Conservation (phyloP, 2,888 invertebrate species). For the Dascillus cervinus region DNA sequence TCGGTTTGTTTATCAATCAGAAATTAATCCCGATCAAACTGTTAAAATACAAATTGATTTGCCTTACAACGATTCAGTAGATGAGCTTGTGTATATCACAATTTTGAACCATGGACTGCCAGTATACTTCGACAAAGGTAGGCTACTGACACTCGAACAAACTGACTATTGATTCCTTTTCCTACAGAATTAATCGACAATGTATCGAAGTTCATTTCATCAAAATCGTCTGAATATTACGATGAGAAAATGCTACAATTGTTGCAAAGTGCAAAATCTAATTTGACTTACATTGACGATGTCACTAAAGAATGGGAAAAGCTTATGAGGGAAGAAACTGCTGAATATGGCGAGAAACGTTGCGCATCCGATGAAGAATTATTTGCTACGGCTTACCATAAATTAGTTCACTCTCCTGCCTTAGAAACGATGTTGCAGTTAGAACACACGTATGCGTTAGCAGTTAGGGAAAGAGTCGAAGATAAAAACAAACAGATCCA, state of each 20-base stretch:
- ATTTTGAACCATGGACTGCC: neutral
- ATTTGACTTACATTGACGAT: slow-evolving; percentile 63
- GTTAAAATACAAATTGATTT: no score
- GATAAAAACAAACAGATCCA: slow-evolving; percentile 67
- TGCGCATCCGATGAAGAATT: slow-evolving; percentile 79
- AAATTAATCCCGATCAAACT: no score
- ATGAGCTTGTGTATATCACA: neutral
- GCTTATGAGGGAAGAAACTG: slow-evolving; percentile 69
- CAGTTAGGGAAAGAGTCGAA: slow-evolving; percentile 64
- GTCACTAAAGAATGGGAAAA: slow-evolving; percentile 74
- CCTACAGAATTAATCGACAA: neutral
- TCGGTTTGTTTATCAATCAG: no score
- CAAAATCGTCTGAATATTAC: slow-evolving; percentile 44
- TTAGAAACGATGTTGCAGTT: slow-evolving; percentile 81
- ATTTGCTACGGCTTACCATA: slow-evolving; percentile 79
- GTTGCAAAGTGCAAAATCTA: slow-evolving; percentile 53
- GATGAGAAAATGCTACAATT: slow-evolving; percentile 57
- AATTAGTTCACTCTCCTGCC: slow-evolving; percentile 56
- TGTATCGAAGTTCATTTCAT: neutral
- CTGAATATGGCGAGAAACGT: slow-evolving; percentile 74
- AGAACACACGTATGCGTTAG: slow-evolving; percentile 79
- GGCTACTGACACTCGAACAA: neutral
- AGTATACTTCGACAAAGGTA: neutral
- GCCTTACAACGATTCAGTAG: neutral
- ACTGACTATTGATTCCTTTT: neutral